phyloP scores from a whole-genome alignment of 2,797 vertebrate genomes.

The Geotrypetes seraphini region DNA sequence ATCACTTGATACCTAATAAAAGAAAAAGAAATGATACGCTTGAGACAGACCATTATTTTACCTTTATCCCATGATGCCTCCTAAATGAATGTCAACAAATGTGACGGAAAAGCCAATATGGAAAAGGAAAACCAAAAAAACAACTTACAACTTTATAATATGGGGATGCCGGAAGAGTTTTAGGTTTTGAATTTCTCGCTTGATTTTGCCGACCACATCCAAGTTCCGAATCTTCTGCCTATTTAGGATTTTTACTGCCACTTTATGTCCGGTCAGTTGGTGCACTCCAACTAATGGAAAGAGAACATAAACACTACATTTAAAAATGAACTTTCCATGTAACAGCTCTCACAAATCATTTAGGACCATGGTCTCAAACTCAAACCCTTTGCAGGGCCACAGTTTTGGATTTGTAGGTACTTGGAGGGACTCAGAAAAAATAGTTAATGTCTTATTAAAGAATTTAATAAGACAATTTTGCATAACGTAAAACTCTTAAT shows the following conservation, averaged over 20 bases:
- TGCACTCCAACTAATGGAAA: constrained; percentile 82
- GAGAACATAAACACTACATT: constrained; percentile 21
- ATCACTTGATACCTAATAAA: constrained; percentile 90
- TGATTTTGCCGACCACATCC: constrained; percentile 97
- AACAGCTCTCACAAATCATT: neutral
- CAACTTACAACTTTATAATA: constrained; percentile 97
- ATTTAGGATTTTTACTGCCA: constrained; percentile 96
- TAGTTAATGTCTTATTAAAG: too few species aligned
- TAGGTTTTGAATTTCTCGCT: constrained; percentile 95
- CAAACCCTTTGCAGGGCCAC: too few species aligned
- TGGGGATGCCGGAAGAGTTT: constrained; percentile 97
- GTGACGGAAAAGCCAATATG: too few species aligned
- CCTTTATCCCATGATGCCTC: too few species aligned
- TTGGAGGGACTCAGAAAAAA: too few species aligned
- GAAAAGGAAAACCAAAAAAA: too few species aligned
- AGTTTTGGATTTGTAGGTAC: too few species aligned
- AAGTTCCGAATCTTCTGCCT: constrained; percentile 95
- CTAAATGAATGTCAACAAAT: too few species aligned
- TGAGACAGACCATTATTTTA: neutral
- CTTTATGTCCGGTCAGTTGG: constrained; percentile 93
- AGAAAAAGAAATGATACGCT: constrained; percentile 10
- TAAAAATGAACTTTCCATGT: too few species aligned
- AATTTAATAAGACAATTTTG: too few species aligned
- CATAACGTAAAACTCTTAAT: too few species aligned
- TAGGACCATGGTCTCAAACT: too few species aligned